Base-by-base conservation (phyloP, 2,888 invertebrate genomes). In the Criorhina ranunculi region DNA sequence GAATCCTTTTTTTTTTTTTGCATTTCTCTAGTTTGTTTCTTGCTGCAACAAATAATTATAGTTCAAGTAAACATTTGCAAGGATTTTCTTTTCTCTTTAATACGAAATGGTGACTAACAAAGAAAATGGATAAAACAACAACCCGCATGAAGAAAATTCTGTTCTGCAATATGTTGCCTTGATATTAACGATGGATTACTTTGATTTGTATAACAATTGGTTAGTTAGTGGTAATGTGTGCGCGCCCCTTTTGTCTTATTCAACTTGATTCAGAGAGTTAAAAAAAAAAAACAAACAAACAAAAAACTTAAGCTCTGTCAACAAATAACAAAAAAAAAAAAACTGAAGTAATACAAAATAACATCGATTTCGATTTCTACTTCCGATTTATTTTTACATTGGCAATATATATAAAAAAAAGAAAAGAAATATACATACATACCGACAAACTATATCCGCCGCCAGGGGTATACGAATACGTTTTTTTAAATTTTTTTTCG, bases 181-280 rank as follows among this genome's bases (percentile, higher is more conserved):
- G 29, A 64, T 55, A 62, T 62, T 82, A 70, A 77, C 59, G 44
- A 64, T 75, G 79, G 62, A 83, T 64, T 55, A 70, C 64, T 75
- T 75, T 79, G 44, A 79, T 80, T 80, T 85, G 66, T 80, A 69
- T 80, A 80, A 85, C 85, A 85, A 85, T 85, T 85, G 69, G 73
- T 78, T 70, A 73, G 85, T 76, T 80, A 83, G 82, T 81, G 86
- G 83, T 86, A 85, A 86, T 87, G 87, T 87, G 85, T 85, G 87
- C 87, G 87, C 87, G 87, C 87, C 87, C 87, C 85, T 86, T 86
- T 87, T 86, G 82, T 86, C 82, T 87, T 81, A 81, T 87, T 87
- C 85, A 46, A 85, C 85, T 85, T 85, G 80, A 80, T 85, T 76
- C n/a, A 46, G 64, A 85, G 51, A 85, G 51, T 55, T 29, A 35